Base-by-base conservation (phyloP, 2,888 invertebrate species). In the Diaprepes abbreviatus region DNA sequence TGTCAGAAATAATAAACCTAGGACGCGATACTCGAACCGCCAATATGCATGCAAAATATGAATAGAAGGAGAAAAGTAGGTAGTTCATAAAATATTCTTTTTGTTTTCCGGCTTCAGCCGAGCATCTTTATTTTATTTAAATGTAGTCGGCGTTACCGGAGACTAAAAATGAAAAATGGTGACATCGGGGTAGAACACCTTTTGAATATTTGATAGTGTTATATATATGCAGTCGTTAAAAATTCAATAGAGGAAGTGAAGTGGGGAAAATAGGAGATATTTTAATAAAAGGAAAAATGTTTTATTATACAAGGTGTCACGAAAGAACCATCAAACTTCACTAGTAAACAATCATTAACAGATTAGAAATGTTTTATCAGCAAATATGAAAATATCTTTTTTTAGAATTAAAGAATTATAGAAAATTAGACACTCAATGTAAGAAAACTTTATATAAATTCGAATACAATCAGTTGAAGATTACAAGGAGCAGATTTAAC, bases 11-110 rank as follows among this genome's bases (percentile, higher is more conserved):
- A 71, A 68, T 60, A 58, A 68, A 50, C 63, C 38, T 65, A 70
- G 69, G 66, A 50, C 57, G 55, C 63, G 64, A 68, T 69, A 60
- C 69, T 64, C 43, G 72, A 72, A 72, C 74, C 74, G 71, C 71
- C 73, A 70, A 67, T 70, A 69, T 73, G 66, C 68, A 71, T 73
- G 65, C 59, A 59, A 40, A 40, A 58, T 58, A 58, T 33, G 43
- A 59, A 31, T 40, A 45, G n/a, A 9, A n/a, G 17, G 19, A 36
- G 19, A 36, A 54, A 12, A 52, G 35, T 36, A 65, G 43, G 43
- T 35, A 16, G 45, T 54, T 57, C 40, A 65, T 65, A 65, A 65
- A 57, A 57, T 65, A 65, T 65, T 65, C 65, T 54, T 65, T 65
- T 65, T 65, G 65, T 65, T 21, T 21, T 33, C 14, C 31, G 28